Evolutionary conservation across 2,113 vertebrate genomes (phyloP).

Genomic region (Cardinalis cardinalis): DNA sequence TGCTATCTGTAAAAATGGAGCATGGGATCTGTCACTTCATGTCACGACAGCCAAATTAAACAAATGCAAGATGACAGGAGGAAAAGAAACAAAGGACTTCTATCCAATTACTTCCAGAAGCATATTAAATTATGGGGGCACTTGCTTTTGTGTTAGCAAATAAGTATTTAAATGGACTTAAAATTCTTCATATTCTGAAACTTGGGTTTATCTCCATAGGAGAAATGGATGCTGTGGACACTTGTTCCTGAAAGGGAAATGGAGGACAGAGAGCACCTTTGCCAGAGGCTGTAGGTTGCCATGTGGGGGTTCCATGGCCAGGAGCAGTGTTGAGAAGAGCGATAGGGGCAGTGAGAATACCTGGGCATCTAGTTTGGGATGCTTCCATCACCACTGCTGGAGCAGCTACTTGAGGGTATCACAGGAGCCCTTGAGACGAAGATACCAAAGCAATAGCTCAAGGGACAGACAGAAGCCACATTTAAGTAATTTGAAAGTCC

Average conservation of each 20-base stretch:
- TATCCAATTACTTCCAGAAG: conserved; percentile 55
- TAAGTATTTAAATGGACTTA: conserved; percentile 34
- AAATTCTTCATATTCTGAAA: conserved; percentile 9
- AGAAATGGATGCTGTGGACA: background rate
- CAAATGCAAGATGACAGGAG: conserved; percentile 47
- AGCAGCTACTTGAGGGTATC: background rate
- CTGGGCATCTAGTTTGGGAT: background rate
- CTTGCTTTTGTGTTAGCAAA: conserved; percentile 41
- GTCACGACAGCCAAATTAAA: conserved; percentile 51
- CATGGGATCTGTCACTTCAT: conserved; percentile 36
- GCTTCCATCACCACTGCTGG: background rate
- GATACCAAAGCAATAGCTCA: background rate
- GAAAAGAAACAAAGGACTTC: conserved; percentile 54
- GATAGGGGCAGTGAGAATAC: background rate
- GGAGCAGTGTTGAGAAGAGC: rapidly evolving
- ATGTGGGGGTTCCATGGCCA: background rate
- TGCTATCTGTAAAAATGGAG: background rate
- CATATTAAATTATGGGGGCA: conserved; percentile 46
- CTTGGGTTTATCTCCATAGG: background rate
- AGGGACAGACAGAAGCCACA: background rate
- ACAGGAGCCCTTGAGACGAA: background rate
- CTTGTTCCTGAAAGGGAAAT: background rate
- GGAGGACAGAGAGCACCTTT: background rate
- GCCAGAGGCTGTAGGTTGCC: background rate
- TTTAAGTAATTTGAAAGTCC: background rate